Conservation (phyloP, 2,797 vertebrate genomes). For the Taeniopygia guttata region DNA sequence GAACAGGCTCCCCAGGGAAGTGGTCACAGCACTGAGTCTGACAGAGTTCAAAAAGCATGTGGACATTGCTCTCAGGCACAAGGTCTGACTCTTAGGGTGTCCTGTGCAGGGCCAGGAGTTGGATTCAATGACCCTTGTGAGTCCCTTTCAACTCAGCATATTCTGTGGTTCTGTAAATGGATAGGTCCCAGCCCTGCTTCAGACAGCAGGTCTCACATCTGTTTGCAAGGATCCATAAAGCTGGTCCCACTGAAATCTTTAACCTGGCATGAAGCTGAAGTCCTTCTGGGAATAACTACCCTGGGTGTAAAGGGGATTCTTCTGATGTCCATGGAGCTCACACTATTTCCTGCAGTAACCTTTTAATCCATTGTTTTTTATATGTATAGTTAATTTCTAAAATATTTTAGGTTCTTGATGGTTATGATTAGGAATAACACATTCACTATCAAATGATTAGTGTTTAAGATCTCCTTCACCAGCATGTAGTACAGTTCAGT, state of each 20-base stretch:
- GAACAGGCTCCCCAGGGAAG: background rate
- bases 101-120: background rate
- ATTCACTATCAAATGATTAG: background rate
- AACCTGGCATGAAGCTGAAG: background rate
- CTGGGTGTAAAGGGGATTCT: fast-evolving
- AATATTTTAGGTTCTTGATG: background rate
- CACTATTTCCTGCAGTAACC: background rate
- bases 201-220: background rate
- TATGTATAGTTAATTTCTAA: background rate
- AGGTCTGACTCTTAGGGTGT: background rate
- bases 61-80: background rate
- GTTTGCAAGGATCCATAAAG: background rate
- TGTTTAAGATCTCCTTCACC: background rate
- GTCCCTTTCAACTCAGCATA: background rate
- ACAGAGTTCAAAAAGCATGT: background rate
- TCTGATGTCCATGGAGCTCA: background rate
- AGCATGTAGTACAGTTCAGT: background rate
- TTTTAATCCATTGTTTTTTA: background rate
- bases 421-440: background rate
- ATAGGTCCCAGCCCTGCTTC: background rate
- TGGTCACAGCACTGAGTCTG: background rate
- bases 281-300: background rate
- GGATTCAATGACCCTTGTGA: background rate
- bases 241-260: background rate
- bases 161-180: background rate